A percentile compares a stretch with the other conserved stretches of the same genome.
Conservation (phyloP, 1,140 invertebrate genomes). For the Mylabris phalerata region DNA sequence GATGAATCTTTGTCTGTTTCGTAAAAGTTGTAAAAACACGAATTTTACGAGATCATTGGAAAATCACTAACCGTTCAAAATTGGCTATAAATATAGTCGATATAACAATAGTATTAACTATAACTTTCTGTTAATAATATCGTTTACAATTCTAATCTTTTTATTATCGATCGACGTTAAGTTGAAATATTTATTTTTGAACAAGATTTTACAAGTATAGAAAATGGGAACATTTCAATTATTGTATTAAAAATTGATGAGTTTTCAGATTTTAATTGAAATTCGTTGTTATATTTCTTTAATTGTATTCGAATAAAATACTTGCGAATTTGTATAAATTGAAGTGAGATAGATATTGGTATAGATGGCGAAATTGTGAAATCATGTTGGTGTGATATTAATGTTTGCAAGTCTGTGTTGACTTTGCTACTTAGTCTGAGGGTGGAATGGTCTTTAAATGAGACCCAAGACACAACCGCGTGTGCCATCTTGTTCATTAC, state of each 20-base stretch:
- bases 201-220: constrained; percentile 30
- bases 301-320: not conserved
- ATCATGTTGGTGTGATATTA: constrained; percentile 17
- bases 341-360: constrained; percentile 7
- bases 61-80: constrained; percentile 24
- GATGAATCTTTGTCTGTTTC: too few relatives aligned
- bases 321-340: not conserved
- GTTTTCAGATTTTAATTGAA: constrained; percentile 15
- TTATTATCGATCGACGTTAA: constrained; percentile 9
- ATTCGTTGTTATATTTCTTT: constrained; percentile 2
- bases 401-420: constrained; percentile 27
- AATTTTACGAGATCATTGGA: constrained; percentile 25
- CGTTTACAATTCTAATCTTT: constrained; percentile 8
- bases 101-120: constrained; percentile 15
- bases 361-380: constrained; percentile 8
- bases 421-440: constrained; percentile 28
- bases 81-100: constrained; percentile 21
- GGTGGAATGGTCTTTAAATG: constrained; percentile 25
- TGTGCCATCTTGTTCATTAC: constrained; percentile 24
- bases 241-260: constrained; percentile 25
- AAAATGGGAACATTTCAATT: too few relatives aligned
- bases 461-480: constrained; percentile 26
- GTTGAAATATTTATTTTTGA: constrained; percentile 27
- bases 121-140: constrained; percentile 1
- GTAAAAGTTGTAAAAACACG: not conserved